Evolutionary conservation across 2,797 vertebrate genomes (phyloP).

Genomic region (Sebastes iracundus): DNA sequence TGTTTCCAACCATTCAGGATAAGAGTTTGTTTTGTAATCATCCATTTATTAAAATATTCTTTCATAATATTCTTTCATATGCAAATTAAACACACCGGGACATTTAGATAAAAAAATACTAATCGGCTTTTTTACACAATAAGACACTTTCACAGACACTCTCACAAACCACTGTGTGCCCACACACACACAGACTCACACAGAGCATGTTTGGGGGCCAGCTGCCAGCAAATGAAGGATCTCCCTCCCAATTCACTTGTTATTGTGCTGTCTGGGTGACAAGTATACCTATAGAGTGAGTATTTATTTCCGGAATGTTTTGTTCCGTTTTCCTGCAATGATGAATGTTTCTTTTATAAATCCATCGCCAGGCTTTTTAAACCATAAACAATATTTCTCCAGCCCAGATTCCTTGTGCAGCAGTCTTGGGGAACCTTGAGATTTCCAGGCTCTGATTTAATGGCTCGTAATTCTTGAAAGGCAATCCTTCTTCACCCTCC

Average conservation of each 20-base stretch:
- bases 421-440: conserved; percentile 99
- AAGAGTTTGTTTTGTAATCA: background rate
- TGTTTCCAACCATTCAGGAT: background rate
- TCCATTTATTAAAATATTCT: background rate
- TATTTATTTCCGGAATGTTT: conserved; percentile 96
- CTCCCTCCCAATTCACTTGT: conserved; percentile 97
- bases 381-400: conserved; percentile 97
- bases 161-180: background rate
- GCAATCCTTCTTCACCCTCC: conserved; percentile 85
- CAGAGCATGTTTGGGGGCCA: conserved; percentile 82
- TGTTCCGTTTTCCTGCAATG: conserved; percentile 98
- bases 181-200: conserved; percentile 38
- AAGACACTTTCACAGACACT: conserved; percentile 16
- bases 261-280: conserved; percentile 90
- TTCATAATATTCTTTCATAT: background rate
- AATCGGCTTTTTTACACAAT: conserved; percentile 4
- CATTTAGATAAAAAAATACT: conserved; percentile 21
- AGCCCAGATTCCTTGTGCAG: conserved; percentile 96
- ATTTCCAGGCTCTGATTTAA: conserved; percentile 98
- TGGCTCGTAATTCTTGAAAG: conserved; percentile 95
- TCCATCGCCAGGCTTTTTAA: conserved; percentile 88
- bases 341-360: conserved; percentile 93
- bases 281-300: conserved; percentile 91
- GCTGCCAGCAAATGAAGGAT: conserved; percentile 91
- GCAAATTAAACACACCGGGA: background rate